These are phyloP conservation scores for Psittacula cyanocephala DNA, from an alignment of 2,113 vertebrate genomes.

Conservation along the genomic window DNA sequence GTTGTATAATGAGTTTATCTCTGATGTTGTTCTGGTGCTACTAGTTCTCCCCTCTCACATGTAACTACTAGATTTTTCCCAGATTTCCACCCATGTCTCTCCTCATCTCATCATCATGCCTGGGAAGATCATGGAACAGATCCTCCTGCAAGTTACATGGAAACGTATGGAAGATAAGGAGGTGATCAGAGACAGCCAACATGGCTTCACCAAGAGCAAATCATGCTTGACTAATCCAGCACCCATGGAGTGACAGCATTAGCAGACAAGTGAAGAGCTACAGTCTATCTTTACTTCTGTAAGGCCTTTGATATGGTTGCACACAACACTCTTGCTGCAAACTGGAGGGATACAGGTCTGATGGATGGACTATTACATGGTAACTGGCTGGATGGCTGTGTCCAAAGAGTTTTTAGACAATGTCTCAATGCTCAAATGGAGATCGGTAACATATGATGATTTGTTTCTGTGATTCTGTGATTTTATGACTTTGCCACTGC, in stretches of 20 bases:
- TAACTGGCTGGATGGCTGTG: not conserved
- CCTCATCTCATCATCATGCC: not conserved
- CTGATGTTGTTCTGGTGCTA: not conserved
- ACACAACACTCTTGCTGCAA: not conserved
- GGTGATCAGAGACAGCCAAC: not conserved
- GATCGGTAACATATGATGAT: not conserved
- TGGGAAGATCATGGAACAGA: not conserved
- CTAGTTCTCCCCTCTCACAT: not conserved
- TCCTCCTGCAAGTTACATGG: not conserved
- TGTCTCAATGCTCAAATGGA: not conserved
- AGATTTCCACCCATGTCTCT: not conserved
- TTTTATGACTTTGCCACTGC: not conserved
- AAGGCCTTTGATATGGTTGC: no score
- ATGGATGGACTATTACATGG: no score
- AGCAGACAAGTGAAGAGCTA: not conserved
- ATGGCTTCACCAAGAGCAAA: not conserved
- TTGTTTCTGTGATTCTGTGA: not conserved
- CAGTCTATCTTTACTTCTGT: not conserved
- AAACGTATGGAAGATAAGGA: not conserved
- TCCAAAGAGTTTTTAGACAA: no score
- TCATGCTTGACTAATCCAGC: not conserved
- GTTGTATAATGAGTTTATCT: fast-evolving
- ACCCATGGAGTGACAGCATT: not conserved
- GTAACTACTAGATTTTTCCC: not conserved
- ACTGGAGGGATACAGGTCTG: not conserved